Base-by-base conservation (phyloP, 2,888 invertebrate species). In the Torymus tubicola region DNA sequence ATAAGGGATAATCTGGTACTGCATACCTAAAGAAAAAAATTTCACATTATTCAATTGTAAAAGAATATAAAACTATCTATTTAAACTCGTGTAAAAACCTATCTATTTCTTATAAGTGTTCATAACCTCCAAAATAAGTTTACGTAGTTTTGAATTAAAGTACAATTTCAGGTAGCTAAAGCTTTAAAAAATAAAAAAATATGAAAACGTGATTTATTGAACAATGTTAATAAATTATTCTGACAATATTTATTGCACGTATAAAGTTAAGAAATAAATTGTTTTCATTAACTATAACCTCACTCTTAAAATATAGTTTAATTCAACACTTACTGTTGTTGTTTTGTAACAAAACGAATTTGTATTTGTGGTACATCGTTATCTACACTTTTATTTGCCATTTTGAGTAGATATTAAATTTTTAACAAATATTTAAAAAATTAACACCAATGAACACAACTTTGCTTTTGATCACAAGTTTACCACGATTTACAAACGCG, bases 1-100 rank as follows among this genome's bases (percentile, higher is more conserved):
- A 95, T 87, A 96, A 95, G 0, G 97, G 96, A 84, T 93, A 94
- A 90, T 97, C 96, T 8, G 97, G 95, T 67, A 98, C 95, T 10
- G 97, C 96, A 93, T 95, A 97, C 85, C 98, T 98, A 89, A 84
- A 92, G 85, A 68, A 18, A 53, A 50, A 65, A 65, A 11, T 24
- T 67, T 55, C 21, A 55, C 24, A 13, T 42, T 52, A 70, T 58
- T 53, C 13, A 64, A 57, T 21, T 55, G 14, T 16, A 24, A 10
- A 55, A 50, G 61, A 5, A 73, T 60, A 42, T 8, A 8, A 42
- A 42, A 8, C 10, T 42, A 8, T 42, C 42, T 8, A 42, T 42
- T 42, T 31, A 31, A 31, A 31, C 31, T 31, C 31, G 42, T 42
- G 42, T 42, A 42, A 42, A 42, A 42, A 42, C 8, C 8, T 42